Conservation (phyloP, 2,797 vertebrate genomes). For the Micrastur ruficollis region DNA sequence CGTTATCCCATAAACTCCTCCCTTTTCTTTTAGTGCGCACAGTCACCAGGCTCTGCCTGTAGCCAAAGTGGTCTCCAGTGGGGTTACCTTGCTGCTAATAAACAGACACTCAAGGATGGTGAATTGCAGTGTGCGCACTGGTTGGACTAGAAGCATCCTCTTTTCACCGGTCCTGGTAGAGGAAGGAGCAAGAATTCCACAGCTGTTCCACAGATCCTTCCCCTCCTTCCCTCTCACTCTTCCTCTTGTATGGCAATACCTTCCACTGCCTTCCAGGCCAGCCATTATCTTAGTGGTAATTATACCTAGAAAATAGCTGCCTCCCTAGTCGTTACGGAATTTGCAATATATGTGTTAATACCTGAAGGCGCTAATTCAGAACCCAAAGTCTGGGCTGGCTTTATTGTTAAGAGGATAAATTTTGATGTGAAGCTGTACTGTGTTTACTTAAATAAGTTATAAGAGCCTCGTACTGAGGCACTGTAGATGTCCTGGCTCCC, state of each 20-base stretch:
- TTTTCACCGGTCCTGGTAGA: not conserved
- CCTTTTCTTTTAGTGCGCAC: rapidly evolving
- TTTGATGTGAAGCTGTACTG: not conserved
- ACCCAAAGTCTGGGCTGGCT: not conserved
- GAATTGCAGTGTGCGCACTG: not conserved
- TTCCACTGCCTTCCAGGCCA: not conserved
- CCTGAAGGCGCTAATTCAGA: not conserved
- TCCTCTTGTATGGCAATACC: not conserved
- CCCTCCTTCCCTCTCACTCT: not conserved
- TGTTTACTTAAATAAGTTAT: not conserved
- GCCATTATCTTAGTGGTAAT: no score
- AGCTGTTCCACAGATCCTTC: not conserved
- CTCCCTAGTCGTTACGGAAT: rapidly evolving
- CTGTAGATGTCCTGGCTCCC: not conserved
- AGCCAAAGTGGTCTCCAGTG: not conserved
- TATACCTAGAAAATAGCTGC: not conserved
- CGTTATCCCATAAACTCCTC: not conserved
- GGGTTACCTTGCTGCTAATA: not conserved
- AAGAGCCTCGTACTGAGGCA: not conserved
- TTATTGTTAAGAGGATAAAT: not conserved
- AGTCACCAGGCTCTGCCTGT: not conserved
- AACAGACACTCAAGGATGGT: not conserved
- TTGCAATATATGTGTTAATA: not conserved
- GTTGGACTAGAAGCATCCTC: not conserved
- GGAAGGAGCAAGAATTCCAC: not conserved